phyloP scores from a whole-genome alignment of 2,113 vertebrate species.

The Stomatorhinus ivindoensis region DNA sequence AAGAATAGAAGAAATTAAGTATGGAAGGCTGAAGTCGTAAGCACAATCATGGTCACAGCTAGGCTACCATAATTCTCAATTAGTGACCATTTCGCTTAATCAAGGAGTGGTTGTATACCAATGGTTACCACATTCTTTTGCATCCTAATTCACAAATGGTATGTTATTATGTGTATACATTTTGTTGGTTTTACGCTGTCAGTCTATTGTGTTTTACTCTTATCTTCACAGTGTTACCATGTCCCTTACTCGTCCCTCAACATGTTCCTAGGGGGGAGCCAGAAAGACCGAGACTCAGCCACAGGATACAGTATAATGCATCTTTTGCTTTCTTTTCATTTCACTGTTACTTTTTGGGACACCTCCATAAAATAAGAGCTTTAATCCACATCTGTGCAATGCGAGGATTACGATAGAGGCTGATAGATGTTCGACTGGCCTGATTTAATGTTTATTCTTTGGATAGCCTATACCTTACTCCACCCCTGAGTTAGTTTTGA shows the following conservation, averaged over 20 bases:
- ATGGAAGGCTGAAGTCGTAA: not conserved
- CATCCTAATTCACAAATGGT: not conserved
- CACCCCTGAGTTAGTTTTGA: not conserved
- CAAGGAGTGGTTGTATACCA: not conserved
- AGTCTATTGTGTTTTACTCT: not conserved
- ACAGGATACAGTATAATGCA: conserved; percentile 55
- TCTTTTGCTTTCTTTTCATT: not conserved
- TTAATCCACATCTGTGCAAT: too few relatives aligned
- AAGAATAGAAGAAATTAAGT: not conserved
- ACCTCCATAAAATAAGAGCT: too few relatives aligned
- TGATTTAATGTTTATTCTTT: not conserved
- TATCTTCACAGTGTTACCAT: conserved; percentile 48
- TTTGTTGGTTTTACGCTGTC: not conserved
- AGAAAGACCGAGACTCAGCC: conserved; percentile 53
- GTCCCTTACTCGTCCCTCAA: conserved; percentile 56
- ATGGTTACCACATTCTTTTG: not conserved
- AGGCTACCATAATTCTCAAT: not conserved
- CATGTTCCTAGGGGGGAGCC: conserved; percentile 58
- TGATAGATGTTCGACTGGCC: not conserved
- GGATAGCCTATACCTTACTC: not conserved
- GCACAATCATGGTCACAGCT: not conserved
- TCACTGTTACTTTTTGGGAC: not conserved
- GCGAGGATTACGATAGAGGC: too few relatives aligned
- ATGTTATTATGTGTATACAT: not conserved
- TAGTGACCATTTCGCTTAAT: not conserved